Evolutionary conservation across 1,140 invertebrate genomes (phyloP).

Genomic region (Chlorops oryzae): DNA sequence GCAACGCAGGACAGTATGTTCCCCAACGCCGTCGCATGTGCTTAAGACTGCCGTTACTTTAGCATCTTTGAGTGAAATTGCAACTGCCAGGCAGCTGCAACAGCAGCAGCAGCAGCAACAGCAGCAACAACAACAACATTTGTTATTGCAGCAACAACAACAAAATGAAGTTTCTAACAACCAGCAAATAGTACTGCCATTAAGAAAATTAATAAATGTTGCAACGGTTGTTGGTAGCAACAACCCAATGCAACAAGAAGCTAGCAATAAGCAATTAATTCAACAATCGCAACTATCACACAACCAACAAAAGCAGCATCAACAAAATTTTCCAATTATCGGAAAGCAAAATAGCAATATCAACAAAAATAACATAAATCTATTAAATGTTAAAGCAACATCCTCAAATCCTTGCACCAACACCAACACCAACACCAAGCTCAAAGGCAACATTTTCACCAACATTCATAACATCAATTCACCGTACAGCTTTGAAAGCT

Average conservation of each 20-base stretch:
- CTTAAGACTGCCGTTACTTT: constrained; percentile 42
- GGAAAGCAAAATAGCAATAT: constrained; percentile 27
- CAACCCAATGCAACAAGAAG: constrained; percentile 4
- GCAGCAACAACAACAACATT: constrained; percentile 20
- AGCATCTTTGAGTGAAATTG: constrained; percentile 40
- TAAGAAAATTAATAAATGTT: constrained; percentile 4
- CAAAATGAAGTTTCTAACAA: not conserved
- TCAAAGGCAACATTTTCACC: not conserved
- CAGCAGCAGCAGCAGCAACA: constrained; percentile 23
- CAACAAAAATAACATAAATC: constrained; percentile 15
- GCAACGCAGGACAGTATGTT: constrained; percentile 14
- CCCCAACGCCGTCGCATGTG: constrained; percentile 37
- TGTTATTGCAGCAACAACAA: no score
- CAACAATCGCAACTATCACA: constrained; percentile 10
- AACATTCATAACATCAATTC: not conserved
- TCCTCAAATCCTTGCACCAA: not conserved
- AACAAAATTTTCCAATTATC: no score
- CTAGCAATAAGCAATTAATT: not conserved
- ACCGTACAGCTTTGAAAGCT: no score
- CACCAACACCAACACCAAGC: not conserved
- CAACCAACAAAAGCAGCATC: not conserved
- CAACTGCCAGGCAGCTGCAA: constrained; percentile 29
- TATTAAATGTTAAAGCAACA: not conserved
- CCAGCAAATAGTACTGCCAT: constrained; percentile 5
- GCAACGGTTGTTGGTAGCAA: constrained; percentile 1